These are phyloP conservation scores for Myotis yumanensis DNA, from an alignment of 2,113 vertebrate species.

Conservation along the genomic window DNA sequence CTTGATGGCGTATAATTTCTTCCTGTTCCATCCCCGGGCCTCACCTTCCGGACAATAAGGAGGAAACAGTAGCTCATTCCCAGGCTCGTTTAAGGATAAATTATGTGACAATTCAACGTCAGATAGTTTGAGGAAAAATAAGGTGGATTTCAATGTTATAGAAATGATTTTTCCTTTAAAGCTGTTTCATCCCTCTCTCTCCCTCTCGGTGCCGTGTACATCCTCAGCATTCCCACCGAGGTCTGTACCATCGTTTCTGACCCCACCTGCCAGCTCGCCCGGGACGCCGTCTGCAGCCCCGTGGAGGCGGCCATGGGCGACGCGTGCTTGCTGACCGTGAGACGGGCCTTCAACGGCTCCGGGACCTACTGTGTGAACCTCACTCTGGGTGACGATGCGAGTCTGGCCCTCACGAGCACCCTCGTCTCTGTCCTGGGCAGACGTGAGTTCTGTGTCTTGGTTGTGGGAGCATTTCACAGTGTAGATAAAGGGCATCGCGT, in stretches of 20 bases:
- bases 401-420: slow-evolving; percentile 88
- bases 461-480: neutral
- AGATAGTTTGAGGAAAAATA: neutral
- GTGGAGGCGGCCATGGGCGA: slow-evolving; percentile 70
- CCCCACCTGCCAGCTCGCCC: slow-evolving; percentile 86
- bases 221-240: slow-evolving; percentile 88
- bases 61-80: neutral
- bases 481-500: neutral
- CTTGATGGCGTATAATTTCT: neutral
- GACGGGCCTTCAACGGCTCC: slow-evolving; percentile 87
- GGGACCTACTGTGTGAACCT: slow-evolving; percentile 96
- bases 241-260: slow-evolving; percentile 92
- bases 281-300: slow-evolving; percentile 85
- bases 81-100: neutral
- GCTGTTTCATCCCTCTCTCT: neutral
- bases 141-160: neutral
- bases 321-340: slow-evolving; percentile 87
- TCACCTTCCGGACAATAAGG: neutral
- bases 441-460: slow-evolving; percentile 78
- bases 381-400: slow-evolving; percentile 88
- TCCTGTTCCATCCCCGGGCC: neutral
- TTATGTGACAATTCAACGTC: neutral
- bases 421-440: slow-evolving; percentile 87
- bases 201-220: accelerated
- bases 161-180: neutral